Evolutionary conservation across 2,888 invertebrate species (phyloP), one percentile per base, ranked within the genome.

Genomic region (Drosophila mimica): DNA sequence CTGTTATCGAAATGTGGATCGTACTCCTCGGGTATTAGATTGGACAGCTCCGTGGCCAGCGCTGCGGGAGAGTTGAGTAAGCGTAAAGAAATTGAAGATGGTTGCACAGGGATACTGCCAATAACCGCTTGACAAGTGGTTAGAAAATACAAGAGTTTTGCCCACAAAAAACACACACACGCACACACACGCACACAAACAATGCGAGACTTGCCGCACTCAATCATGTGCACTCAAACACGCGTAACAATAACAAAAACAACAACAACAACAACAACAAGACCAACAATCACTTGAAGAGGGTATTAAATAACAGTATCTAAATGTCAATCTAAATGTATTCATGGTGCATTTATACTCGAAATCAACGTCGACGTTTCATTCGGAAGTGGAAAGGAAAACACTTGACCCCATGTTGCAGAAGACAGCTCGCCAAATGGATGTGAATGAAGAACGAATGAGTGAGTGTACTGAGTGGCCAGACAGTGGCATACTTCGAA

Each of bases 1-100:
- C 95, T 95, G 93, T 97, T 97, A 94, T 97, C 97, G 94, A 97
- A 97, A 94, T 96, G 96, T 34, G 97, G 97, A 92, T 96, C 91
- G 36, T 74, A 68, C 28, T 83, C 87, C 60, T 91, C 92, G 56
- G 92, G 73, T 60, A 92, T 91, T 7, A 90, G 70, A 49, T 93
- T 92, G 71, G 91, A 91, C 46, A 91, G 84, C 61, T 91, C 91
- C 52, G 68, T 72, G 66, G 90, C 85, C 40, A 70, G 71, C 31
- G 88, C 89, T 79, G 57, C 20, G 2, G 20, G 28, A 43, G 20
- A 52, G 60, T 3, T n/a, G 34, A 33, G 20, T 3, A 46, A 25
- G 8, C 15, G 15, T 8, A 8, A 20, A 36, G 11, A 46, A 61
- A 43, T 43, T 11, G 13, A 15, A 7, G 9, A 25, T 52, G 48